Conservation (phyloP, 2,888 invertebrate genomes). For the Drosophila mettleri region DNA sequence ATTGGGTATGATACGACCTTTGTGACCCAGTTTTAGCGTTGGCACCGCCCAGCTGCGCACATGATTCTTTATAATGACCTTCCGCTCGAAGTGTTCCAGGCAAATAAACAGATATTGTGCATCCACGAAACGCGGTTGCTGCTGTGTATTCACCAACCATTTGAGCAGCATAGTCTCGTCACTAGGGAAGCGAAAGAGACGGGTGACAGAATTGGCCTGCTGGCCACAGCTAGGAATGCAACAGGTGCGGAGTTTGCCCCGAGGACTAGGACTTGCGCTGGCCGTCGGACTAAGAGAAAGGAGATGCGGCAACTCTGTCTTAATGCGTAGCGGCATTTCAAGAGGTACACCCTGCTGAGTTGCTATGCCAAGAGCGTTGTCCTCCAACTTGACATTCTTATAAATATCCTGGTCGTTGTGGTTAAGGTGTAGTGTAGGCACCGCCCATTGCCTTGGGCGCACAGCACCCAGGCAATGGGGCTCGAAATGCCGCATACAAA, state of each 20-base stretch:
- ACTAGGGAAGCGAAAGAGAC: slow-evolving; percentile 67
- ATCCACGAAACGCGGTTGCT: slow-evolving; percentile 58
- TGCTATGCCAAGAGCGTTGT: background rate
- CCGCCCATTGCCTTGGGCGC: slow-evolving; percentile 49
- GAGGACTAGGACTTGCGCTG: slow-evolving; percentile 59
- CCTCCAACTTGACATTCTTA: slow-evolving; percentile 33
- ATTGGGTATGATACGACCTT: slow-evolving; percentile 65
- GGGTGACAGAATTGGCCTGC: slow-evolving; percentile 26
- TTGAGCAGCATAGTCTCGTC: slow-evolving; percentile 59
- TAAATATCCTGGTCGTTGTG: slow-evolving; percentile 51
- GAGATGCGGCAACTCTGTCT: slow-evolving; percentile 28
- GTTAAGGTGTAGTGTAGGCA: slow-evolving; percentile 63
- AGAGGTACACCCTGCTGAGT: slow-evolving; percentile 11
- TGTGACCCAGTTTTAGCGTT: slow-evolving; percentile 73
- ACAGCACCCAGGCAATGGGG: slow-evolving; percentile 36
- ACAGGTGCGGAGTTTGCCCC: slow-evolving; percentile 52
- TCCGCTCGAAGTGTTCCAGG: slow-evolving; percentile 68
- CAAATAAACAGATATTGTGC: slow-evolving; percentile 62
- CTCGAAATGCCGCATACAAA: slow-evolving; percentile 77
- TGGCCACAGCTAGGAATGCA: slow-evolving; percentile 56
- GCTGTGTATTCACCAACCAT: slow-evolving; percentile 74
- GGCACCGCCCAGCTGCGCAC: slow-evolving; percentile 75
- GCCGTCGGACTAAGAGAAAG: slow-evolving; percentile 41
- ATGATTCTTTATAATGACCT: slow-evolving; percentile 62
- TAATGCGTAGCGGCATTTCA: slow-evolving; percentile 36